Conservation (phyloP, 2,113 vertebrate genomes). For the Oreochromis tanganicae region DNA sequence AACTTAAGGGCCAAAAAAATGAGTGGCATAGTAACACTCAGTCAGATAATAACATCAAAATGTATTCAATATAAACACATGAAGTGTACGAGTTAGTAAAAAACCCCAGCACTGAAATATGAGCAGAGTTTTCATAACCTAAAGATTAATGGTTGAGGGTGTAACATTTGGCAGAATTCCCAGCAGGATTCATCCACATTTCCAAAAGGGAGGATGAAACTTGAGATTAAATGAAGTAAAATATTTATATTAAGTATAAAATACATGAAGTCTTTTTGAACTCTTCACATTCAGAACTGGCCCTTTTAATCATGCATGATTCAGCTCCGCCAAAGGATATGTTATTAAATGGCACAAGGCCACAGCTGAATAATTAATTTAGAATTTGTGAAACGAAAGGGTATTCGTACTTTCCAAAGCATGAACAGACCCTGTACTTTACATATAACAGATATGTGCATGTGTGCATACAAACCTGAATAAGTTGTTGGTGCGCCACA, state of each 20-base stretch:
- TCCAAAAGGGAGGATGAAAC: background rate
- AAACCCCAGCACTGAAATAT: background rate
- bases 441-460: background rate
- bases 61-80: background rate
- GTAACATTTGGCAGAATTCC: slow-evolving; percentile 4
- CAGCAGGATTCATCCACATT: slow-evolving; percentile 5
- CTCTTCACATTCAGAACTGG: background rate
- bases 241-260: slow-evolving; percentile 20
- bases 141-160: background rate
- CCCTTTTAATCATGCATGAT: slow-evolving; percentile 29
- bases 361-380: slow-evolving; percentile 27
- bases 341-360: slow-evolving; percentile 11
- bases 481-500: slow-evolving; percentile 90
- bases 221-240: slow-evolving; percentile 35
- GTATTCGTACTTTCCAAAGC: background rate
- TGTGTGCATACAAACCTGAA: slow-evolving; percentile 77
- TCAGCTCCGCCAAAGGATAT: background rate
- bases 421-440: background rate
- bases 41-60: background rate
- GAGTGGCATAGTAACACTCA: background rate
- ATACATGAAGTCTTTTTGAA: slow-evolving; percentile 11
- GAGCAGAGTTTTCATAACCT: slow-evolving; percentile 1
- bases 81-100: background rate
- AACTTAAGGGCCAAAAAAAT: background rate
- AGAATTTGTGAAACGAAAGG: background rate